Percentiles rank a stretch among this genome's conserved stretches.
These are phyloP conservation scores for Chromobotia macracanthus DNA, from an alignment of 2,797 vertebrate species.

Conservation along the genomic window DNA sequence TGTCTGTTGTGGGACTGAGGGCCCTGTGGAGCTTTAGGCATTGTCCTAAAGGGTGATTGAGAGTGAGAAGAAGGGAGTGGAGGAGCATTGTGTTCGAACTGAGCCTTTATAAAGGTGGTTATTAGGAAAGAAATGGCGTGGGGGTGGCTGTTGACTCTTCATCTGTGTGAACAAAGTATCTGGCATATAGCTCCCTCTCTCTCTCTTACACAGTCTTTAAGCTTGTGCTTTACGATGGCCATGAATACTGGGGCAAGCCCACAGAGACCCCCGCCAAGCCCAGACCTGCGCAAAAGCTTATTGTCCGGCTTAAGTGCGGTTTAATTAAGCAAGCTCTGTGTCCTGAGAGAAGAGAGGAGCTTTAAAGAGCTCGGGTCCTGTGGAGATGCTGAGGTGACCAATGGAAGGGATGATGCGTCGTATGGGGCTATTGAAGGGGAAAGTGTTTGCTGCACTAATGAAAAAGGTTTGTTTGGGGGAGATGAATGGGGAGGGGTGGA, in stretches of 20 bases:
- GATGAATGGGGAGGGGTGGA: conserved; percentile 53
- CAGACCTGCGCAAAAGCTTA: conserved; percentile 76
- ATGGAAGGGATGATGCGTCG: conserved; percentile 53
- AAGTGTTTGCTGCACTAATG: conserved; percentile 82
- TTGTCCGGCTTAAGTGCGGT: conserved; percentile 84
- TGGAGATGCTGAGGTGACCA: conserved; percentile 61
- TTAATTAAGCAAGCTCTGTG: conserved; percentile 84
- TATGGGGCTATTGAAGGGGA: conserved; percentile 65
- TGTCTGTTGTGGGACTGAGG: conserved; percentile 78
- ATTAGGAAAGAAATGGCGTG: conserved; percentile 77
- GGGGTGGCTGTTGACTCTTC: conserved; percentile 84
- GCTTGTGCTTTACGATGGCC: conserved; percentile 80
- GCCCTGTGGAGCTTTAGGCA: conserved; percentile 56
- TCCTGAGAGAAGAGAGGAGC: conserved; percentile 72
- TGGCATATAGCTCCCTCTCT: conserved; percentile 68
- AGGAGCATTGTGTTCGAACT: conserved; percentile 77
- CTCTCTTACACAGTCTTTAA: conserved; percentile 57
- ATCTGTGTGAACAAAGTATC: conserved; percentile 84
- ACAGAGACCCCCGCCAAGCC: conserved; percentile 69
- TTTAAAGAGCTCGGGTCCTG: conserved; percentile 69
- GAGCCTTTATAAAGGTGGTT: conserved; percentile 81
- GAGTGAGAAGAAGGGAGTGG: conserved; percentile 78
- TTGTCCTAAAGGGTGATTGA: conserved; percentile 75
- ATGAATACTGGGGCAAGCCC: conserved; percentile 74
- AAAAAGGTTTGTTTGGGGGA: conserved; percentile 79